These are phyloP conservation scores for Gymnoscopelus braueri DNA, from an alignment of 2,797 vertebrate species.

Conservation along the genomic window DNA sequence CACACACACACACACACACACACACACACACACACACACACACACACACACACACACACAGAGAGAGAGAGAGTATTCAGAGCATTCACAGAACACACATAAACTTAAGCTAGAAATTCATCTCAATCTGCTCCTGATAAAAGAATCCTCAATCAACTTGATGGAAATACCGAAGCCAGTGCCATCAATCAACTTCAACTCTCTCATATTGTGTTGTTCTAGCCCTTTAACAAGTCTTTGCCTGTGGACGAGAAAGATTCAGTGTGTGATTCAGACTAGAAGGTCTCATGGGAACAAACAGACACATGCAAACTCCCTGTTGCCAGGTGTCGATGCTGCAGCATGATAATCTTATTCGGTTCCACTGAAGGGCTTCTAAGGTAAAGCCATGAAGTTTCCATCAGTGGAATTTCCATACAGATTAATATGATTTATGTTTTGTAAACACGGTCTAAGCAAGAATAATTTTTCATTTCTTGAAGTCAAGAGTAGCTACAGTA, in stretches of 20 bases:
- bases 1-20: too few relatives aligned
- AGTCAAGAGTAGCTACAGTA: background rate
- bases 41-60: constrained; percentile 7
- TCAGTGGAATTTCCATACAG: constrained; percentile 12
- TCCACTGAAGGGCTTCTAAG: constrained; percentile 9
- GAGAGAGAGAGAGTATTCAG: too few relatives aligned
- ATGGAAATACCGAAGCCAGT: constrained; percentile 10
- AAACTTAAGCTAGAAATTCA: constrained; percentile 16
- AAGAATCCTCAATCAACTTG: constrained; percentile 36
- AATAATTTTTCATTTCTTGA: background rate
- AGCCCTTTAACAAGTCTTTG: constrained; percentile 9
- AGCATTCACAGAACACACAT: too few relatives aligned
- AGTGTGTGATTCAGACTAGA: background rate
- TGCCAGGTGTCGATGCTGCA: background rate
- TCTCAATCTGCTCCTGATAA: constrained; percentile 3
- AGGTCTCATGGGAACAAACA: too few relatives aligned
- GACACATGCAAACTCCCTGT: too few relatives aligned
- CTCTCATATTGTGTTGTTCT: background rate
- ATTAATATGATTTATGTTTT: constrained; percentile 32
- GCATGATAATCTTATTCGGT: constrained; percentile 18
- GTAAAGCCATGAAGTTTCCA: background rate
- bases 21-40: too few relatives aligned
- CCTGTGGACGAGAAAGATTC: background rate
- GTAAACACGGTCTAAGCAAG: background rate
- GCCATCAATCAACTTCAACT: constrained; percentile 35